These are phyloP conservation scores for Dasypogon diadema DNA, from an alignment of 2,888 invertebrate species.

Conservation along the genomic window DNA sequence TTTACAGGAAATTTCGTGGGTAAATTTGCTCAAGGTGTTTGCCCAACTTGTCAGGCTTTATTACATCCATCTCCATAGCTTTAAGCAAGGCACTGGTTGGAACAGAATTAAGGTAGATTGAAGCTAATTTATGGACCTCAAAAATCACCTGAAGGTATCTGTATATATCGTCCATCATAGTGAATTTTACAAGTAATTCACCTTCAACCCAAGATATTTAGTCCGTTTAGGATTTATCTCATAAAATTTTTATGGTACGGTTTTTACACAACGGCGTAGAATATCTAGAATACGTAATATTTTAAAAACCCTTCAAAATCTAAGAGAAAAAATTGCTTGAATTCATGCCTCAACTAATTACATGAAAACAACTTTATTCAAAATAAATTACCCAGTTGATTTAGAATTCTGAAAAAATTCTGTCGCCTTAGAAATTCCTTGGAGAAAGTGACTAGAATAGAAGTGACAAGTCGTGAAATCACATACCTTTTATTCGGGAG, in stretches of 20 bases:
- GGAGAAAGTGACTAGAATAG: neutral
- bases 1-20: constrained; percentile 49
- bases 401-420: too few relatives aligned
- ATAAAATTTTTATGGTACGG: constrained; percentile 39
- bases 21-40: constrained; percentile 49
- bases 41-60: constrained; percentile 49
- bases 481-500: neutral
- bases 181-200: neutral
- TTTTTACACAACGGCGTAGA: neutral
- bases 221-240: neutral
- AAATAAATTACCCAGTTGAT: too few relatives aligned
- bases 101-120: constrained; percentile 37
- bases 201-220: neutral
- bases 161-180: neutral
- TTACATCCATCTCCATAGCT: constrained; percentile 37
- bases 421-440: too few relatives aligned
- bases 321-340: neutral
- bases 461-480: neutral
- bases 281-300: neutral
- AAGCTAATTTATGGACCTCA: constrained; percentile 41
- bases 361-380: constrained; percentile 4
- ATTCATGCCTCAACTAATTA: neutral
- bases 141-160: constrained; percentile 14
- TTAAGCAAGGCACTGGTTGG: constrained; percentile 19
- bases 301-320: too few relatives aligned